Conservation (phyloP, 2,888 invertebrate species). For the Neuroscelio doddi region DNA sequence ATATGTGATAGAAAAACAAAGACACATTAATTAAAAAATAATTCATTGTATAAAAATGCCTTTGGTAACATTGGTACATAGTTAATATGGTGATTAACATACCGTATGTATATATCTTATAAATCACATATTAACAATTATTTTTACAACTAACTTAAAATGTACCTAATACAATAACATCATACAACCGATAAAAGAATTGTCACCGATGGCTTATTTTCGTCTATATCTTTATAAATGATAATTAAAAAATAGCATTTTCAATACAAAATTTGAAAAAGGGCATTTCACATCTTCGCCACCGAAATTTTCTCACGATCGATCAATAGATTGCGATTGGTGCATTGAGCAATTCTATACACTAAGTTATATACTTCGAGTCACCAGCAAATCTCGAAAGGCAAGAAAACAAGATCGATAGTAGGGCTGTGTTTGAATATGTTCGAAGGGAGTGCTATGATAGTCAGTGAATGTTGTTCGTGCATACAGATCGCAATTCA, state of each 20-base stretch:
- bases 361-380: constrained; percentile 23
- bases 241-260: constrained; percentile 6
- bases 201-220: too few relatives aligned
- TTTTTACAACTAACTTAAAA: too few relatives aligned
- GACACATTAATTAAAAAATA: too few relatives aligned
- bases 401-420: constrained; percentile 46
- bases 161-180: too few relatives aligned
- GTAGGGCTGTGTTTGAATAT: constrained; percentile 41
- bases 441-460: constrained; percentile 33
- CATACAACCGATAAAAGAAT: too few relatives aligned
- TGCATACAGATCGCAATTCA: too few relatives aligned
- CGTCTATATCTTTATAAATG: too few relatives aligned
- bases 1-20: too few relatives aligned
- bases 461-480: constrained; percentile 31
- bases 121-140: too few relatives aligned
- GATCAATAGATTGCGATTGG: constrained; percentile 45
- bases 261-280: constrained; percentile 24
- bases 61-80: not conserved
- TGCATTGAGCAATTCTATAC: constrained; percentile 44
- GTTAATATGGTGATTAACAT: too few relatives aligned
- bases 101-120: too few relatives aligned
- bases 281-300: constrained; percentile 18
- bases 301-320: constrained; percentile 54
- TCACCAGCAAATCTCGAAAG: constrained; percentile 37
- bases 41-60: not conserved